Base-by-base conservation (phyloP, 2,888 invertebrate genomes). In the Chymomyza fuscimana region DNA sequence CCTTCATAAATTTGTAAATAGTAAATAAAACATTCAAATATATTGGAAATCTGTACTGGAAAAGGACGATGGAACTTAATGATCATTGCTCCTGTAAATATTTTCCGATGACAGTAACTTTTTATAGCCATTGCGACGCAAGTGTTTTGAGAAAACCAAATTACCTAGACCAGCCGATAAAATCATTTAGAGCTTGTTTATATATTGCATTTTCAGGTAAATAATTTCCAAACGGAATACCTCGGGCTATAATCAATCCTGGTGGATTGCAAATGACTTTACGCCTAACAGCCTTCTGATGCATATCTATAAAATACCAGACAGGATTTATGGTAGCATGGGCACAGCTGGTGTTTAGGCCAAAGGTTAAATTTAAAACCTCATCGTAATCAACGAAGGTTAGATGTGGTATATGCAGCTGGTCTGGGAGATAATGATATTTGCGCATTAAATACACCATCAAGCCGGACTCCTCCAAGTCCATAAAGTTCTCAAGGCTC, bases 281-380 rank as follows among this genome's bases (percentile, higher is more conserved):
- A 9, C 19, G n/a, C 10, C 50, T 32, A 0, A 50, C 16, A 5
- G 15, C 12, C 3, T 1, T 5, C 25, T 83, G 87, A 56, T 74
- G 61, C 0, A 2, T 0, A 0, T 58, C 7, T 0, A 81, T 4
- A 0, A 60, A 60, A 0, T 52, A 5, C 56, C 68, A 63, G 0
- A 51, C 0, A n/a, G 29, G 60, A 0, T 63, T 6, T 15, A 12
- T 58, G 0, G 67, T 51, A 15, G 62, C 70, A 54, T 74, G 76
- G 22, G 72, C 82, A 61, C 67, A 72, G 60, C 71, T 82, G 0
- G 80, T 62, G 0, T 83, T 87, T 0, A 78, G 32, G 1, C 65
- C 9, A 0, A 64, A 16, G 0, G 78, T 0, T n/a, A 73, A 0
- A 0, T n/a, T 12, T 2, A n/a, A n/a, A 2, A 51, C 12, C 12